phyloP scores from a whole-genome alignment of 64 coral and sea anemone species.

The Dendronephthya gigantea region DNA sequence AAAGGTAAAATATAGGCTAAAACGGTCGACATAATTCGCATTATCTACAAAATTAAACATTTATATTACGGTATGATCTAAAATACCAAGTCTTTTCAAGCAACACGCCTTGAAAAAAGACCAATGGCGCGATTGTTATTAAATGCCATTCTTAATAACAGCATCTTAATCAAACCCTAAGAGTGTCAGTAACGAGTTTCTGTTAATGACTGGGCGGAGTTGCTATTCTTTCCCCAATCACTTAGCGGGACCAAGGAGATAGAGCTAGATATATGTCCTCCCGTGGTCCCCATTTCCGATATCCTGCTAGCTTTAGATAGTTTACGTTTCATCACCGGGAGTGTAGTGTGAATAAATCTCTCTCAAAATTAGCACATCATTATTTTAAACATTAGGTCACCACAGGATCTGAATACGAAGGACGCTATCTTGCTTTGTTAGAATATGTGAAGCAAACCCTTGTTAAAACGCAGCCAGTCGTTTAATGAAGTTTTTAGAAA shows the following conservation, averaged over 20 bases:
- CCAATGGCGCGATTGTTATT: background rate
- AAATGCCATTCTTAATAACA: background rate
- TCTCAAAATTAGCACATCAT: constrained; percentile 21
- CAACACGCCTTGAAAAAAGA: background rate
- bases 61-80: no score
- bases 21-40: no score
- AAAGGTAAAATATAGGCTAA: no score
- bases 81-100: background rate
- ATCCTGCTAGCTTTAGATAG: background rate
- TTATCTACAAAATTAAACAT: no score
- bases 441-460: background rate
- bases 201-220: constrained; percentile 24
- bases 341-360: background rate
- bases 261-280: background rate
- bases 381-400: constrained; percentile 10
- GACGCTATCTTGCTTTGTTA: background rate
- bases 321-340: constrained; percentile 20
- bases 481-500: background rate
- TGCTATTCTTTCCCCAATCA: background rate
- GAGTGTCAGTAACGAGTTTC: background rate
- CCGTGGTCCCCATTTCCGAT: constrained; percentile 17
- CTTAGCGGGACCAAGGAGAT: constrained; percentile 17
- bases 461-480: background rate
- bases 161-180: background rate
- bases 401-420: background rate